Conservation (phyloP, 2,888 invertebrate species). For the Yponomeuta cagnagella region DNA sequence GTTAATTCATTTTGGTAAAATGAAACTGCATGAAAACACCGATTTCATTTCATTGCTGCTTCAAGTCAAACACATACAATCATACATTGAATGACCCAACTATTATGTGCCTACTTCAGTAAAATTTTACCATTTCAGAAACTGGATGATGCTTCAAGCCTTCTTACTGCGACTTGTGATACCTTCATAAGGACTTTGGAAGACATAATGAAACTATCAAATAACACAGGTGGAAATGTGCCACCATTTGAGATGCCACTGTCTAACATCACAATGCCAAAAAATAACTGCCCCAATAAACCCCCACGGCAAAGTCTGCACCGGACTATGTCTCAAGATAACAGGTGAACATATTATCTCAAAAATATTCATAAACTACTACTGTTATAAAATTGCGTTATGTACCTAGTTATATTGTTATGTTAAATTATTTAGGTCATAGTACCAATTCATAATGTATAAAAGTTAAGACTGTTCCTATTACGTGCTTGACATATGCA, state of each 20-base stretch:
- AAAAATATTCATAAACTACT: conserved; percentile 23
- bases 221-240: conserved; percentile 34
- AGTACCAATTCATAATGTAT: not conserved
- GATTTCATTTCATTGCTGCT: not conserved
- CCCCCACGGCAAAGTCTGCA: conserved; percentile 46
- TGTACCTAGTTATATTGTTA: not conserved
- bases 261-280: conserved; percentile 33
- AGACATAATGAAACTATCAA: conserved; percentile 82
- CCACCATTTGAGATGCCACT: conserved; percentile 52
- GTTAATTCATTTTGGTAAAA: too few species aligned
- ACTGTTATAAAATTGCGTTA: conserved; percentile 12
- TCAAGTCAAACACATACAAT: too few species aligned
- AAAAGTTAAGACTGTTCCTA: not conserved
- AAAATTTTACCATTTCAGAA: conserved; percentile 63
- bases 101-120: too few species aligned
- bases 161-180: conserved; percentile 87
- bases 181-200: conserved; percentile 88
- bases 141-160: conserved; percentile 82
- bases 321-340: conserved; percentile 63
- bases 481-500: not conserved
- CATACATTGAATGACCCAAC: too few species aligned
- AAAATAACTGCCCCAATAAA: conserved; percentile 35
- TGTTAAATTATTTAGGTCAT: not conserved
- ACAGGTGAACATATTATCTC: conserved; percentile 46
- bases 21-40: too few species aligned